Evolutionary conservation across 2,797 vertebrate species (phyloP), one percentile per base, ranked within the genome.

Genomic region (Labeo calbasu): DNA sequence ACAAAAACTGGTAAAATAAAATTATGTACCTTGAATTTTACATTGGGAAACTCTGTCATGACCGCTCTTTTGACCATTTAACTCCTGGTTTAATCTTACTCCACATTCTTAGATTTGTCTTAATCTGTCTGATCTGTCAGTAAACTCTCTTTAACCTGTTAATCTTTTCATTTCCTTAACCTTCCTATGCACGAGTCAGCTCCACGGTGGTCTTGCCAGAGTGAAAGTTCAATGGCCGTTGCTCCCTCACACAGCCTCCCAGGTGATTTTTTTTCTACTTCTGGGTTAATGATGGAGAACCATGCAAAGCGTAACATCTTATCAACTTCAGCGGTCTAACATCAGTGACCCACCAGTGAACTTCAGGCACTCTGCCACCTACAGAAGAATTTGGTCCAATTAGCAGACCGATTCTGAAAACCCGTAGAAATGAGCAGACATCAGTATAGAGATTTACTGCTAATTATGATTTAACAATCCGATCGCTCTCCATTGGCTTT

Each of bases 111-210:
- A 83, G 87, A 87, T 84, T 84, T 78, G 85, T 9, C 53, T 79
- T 87, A 90, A 92, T 91, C 85, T 83, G 63, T 86, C 70, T 91
- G 89, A 92, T 94, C 89, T 92, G 90, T 92, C 89, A 89, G 89
- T 93, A 91, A 93, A 93, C 92, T 92, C 90, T 88, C 84, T 92
- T 93, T 92, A 92, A 93, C 93, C 91, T 91, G 86, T 57, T 92
- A 92, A 94, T 93, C 92, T 89, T 48, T 59, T 87, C 48, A 87
- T 90, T 92, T 92, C 89, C 85, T 88, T 86, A 70, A 71, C 81
- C 86, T 90, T 69, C 21, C 80, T 55, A 82, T 32, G 83, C 86
- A 88, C 69, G 77, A 92, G 85, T 90, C 86, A 82, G 40, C 86
- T 89, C 71, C 77, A 57, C 25, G 91, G 91, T 92, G 91, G 91